These are phyloP conservation scores for Lithophane ornitopus DNA, from an alignment of 2,888 invertebrate species.

Conservation along the genomic window DNA sequence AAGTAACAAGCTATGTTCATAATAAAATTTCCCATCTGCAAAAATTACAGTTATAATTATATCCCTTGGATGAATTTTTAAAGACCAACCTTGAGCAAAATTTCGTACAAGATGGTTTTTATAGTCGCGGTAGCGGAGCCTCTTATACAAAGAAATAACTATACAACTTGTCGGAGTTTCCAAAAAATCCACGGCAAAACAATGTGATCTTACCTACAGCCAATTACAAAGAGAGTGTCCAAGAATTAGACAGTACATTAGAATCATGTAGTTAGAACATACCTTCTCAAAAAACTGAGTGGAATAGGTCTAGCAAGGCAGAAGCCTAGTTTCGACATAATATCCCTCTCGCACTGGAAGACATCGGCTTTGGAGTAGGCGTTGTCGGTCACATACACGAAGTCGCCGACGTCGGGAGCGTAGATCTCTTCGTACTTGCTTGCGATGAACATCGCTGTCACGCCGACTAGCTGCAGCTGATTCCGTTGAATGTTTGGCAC, in stretches of 20 bases:
- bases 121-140: neutral
- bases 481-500: slow-evolving; percentile 92
- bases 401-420: slow-evolving; percentile 96
- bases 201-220: neutral
- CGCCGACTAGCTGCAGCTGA: slow-evolving; percentile 96
- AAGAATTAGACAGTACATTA: neutral
- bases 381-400: slow-evolving; percentile 97
- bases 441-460: slow-evolving; percentile 97
- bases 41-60: too few relatives aligned
- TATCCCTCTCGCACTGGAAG: slow-evolving; percentile 95
- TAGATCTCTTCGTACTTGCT: slow-evolving; percentile 99
- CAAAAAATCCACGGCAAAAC: too few relatives aligned
- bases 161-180: neutral
- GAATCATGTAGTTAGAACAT: slow-evolving; percentile 66
- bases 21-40: neutral
- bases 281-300: slow-evolving; percentile 96
- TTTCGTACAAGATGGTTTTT: neutral
- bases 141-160: neutral
- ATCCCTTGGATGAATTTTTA: neutral
- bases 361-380: slow-evolving; percentile 95
- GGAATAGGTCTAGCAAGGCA: slow-evolving; percentile 96
- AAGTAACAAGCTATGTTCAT: neutral
- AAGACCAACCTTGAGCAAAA: neutral
- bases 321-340: slow-evolving; percentile 94
- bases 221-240: neutral